Evolutionary conservation across 2,797 vertebrate genomes (phyloP).

Genomic region (Hapalemur alaotrensis): DNA sequence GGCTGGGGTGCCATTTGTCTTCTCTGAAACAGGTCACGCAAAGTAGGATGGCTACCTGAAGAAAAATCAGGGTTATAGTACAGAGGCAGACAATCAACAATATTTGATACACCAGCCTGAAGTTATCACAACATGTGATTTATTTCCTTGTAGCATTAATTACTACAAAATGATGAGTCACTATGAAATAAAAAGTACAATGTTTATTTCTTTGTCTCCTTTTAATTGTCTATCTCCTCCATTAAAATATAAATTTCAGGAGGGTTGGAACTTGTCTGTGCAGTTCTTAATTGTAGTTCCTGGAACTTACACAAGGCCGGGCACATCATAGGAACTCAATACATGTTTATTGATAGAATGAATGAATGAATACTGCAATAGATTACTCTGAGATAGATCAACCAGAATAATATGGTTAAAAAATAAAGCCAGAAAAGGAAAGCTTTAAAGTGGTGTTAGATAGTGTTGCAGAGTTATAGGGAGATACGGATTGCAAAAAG

Average conservation of each 20-base stretch:
- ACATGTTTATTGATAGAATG: not conserved
- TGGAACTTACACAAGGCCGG: not conserved
- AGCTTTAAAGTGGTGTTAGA: not conserved
- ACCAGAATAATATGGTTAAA: not conserved
- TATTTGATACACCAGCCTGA: not conserved
- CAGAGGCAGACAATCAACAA: not conserved
- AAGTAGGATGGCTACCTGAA: not conserved
- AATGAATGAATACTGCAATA: not conserved
- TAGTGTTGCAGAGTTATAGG: not conserved
- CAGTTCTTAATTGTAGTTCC: not conserved
- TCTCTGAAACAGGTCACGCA: not conserved
- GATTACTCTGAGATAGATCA: not conserved
- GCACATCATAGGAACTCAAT: not conserved
- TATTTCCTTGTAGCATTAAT: not conserved
- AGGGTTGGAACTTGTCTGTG: not conserved
- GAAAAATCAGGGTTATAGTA: not conserved
- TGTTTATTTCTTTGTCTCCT: not conserved
- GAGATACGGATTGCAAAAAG: not conserved
- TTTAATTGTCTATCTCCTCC: not conserved
- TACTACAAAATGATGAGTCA: not conserved
- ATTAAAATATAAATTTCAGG: not conserved
- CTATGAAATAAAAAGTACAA: not conserved
- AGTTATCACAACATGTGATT: not conserved
- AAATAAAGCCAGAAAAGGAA: not conserved
- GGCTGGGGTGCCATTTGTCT: not conserved